These are phyloP conservation scores for Neoniphon sammara DNA, from an alignment of 2,797 vertebrate species.

Conservation along the genomic window DNA sequence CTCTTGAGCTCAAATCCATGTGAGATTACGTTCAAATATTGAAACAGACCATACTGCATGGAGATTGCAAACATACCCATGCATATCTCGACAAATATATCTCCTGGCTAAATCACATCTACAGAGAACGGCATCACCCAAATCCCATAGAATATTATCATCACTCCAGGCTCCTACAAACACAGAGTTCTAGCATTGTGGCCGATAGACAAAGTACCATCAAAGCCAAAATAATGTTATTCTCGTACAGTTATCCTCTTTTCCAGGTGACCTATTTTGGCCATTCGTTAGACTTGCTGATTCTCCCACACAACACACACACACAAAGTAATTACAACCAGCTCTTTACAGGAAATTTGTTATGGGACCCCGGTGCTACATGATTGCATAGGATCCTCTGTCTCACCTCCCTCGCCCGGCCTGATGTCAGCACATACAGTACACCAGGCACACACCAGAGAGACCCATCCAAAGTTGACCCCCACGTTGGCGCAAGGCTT, in stretches of 20 bases:
- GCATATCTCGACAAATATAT: background rate
- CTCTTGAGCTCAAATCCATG: background rate
- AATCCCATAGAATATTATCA: too few species aligned
- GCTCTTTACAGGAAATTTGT: constrained; percentile 20
- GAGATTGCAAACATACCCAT: background rate
- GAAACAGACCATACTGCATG: background rate
- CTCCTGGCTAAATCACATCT: background rate
- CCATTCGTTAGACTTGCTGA: background rate
- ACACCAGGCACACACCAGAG: constrained; percentile 48
- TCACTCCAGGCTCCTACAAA: background rate
- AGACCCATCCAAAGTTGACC: constrained; percentile 57
- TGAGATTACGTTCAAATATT: background rate
- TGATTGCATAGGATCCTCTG: constrained; percentile 6
- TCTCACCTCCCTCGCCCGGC: constrained; percentile 29
- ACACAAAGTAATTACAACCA: constrained; percentile 1
- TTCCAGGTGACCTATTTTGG: background rate
- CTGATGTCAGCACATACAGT: constrained; percentile 53
- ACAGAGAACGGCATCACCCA: too few species aligned
- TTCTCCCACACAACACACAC: background rate
- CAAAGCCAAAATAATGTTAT: too few species aligned
- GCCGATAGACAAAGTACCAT: too few species aligned
- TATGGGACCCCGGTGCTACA: constrained; percentile 1
- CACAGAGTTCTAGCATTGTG: background rate
- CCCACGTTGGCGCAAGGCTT: constrained; percentile 26
- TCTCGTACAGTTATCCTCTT: background rate